phyloP scores from a whole-genome alignment of 2,888 invertebrate species.

The Criorhina ranunculi region DNA sequence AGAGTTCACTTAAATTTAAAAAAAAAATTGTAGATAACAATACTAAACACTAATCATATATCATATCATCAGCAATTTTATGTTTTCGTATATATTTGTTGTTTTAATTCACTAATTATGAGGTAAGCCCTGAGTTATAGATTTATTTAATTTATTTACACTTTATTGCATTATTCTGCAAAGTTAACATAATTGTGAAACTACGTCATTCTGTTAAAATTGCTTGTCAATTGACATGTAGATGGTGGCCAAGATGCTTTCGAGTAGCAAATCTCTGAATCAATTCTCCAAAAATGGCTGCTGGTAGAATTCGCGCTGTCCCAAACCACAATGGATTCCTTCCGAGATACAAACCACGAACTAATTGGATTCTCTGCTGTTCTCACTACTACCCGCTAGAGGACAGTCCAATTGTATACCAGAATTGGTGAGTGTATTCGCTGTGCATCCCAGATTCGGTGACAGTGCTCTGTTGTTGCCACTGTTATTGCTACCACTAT shows the following conservation, averaged over 20 bases:
- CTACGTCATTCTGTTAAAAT: conserved; percentile 41
- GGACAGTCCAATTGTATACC: conserved; percentile 42
- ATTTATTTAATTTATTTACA: conserved; percentile 57
- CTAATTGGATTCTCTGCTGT: conserved; percentile 67
- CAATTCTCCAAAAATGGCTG: conserved; percentile 1
- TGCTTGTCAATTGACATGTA: conserved; percentile 67
- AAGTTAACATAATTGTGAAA: conserved; percentile 28
- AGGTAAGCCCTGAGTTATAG: conserved; percentile 73
- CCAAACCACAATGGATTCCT: background rate
- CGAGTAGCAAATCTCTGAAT: conserved; percentile 28
- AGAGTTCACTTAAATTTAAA: conserved; percentile 37
- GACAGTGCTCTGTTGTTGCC: conserved; percentile 68
- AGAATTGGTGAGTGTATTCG: conserved; percentile 55
- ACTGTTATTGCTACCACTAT: conserved; percentile 63
- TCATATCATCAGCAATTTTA: conserved; percentile 40
- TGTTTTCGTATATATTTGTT: conserved; percentile 23
- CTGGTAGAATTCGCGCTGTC: background rate
- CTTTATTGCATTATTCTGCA: conserved; percentile 28
- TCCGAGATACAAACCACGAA: conserved; percentile 12
- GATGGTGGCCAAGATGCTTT: conserved; percentile 12
- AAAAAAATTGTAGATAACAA: conserved; percentile 37
- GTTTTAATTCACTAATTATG: conserved; percentile 69
- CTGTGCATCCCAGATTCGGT: conserved; percentile 44
- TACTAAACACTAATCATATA: conserved; percentile 42
- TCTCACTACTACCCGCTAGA: conserved; percentile 67